Percentiles rank a stretch among this genome's conserved stretches.
Conservation (phyloP, 2,888 invertebrate genomes). For the Lordiphosa andalusiaca region DNA sequence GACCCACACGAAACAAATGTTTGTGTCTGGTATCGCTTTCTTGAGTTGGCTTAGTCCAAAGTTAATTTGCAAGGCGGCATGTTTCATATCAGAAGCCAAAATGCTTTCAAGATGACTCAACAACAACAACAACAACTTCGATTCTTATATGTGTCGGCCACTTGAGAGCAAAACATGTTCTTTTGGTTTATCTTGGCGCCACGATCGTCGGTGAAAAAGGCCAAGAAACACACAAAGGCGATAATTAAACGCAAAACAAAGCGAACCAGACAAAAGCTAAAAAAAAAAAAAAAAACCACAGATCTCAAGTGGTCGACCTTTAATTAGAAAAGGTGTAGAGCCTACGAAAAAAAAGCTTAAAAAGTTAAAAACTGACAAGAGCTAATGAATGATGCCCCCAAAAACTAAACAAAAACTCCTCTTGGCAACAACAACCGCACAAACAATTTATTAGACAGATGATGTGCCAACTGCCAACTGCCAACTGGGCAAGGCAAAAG, state of each 20-base stretch:
- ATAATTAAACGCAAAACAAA: slow-evolving; percentile 69
- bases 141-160: slow-evolving; percentile 49
- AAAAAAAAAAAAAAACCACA: slow-evolving; percentile 2
- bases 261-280: slow-evolving; percentile 53
- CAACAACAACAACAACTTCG: slow-evolving; percentile 43
- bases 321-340: slow-evolving; percentile 64
- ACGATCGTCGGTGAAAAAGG: slow-evolving; percentile 57
- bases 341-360: slow-evolving; percentile 17
- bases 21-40: slow-evolving; percentile 14
- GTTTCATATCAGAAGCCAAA: slow-evolving; percentile 64
- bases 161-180: slow-evolving; percentile 69
- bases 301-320: slow-evolving; percentile 54
- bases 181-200: slow-evolving; percentile 71
- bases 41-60: slow-evolving; percentile 59
- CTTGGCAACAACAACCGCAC: slow-evolving; percentile 37
- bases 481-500: slow-evolving; percentile 49
- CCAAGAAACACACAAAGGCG: slow-evolving; percentile 57
- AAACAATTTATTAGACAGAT: slow-evolving; percentile 59
- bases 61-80: slow-evolving; percentile 70
- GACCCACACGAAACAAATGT: not conserved
- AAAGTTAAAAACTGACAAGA: slow-evolving; percentile 30
- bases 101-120: slow-evolving; percentile 69
- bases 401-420: slow-evolving; percentile 7
- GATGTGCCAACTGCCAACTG: slow-evolving; percentile 53
- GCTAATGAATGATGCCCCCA: slow-evolving; percentile 42